A percentile compares a stretch with the other conserved stretches of the same genome.
Evolutionary conservation across 2,797 vertebrate species (phyloP).

Genomic region (Chloroceryle inda): DNA sequence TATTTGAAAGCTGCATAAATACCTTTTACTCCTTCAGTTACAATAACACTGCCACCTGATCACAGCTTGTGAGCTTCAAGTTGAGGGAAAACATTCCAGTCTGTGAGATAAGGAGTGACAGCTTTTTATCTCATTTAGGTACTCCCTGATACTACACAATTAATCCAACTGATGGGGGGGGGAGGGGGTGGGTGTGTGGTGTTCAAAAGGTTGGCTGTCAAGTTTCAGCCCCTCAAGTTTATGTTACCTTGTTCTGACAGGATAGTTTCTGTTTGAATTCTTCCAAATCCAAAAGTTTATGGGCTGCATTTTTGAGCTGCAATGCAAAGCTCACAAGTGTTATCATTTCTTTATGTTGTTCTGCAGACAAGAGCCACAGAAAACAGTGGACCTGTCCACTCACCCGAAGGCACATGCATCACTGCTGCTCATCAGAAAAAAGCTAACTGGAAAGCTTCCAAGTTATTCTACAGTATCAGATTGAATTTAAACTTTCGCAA

Average conservation of each 20-base stretch:
- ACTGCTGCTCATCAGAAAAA: not conserved
- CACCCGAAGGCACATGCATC: not conserved
- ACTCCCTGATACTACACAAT: not conserved
- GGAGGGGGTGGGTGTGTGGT: rapidly evolving
- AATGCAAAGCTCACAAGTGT: not conserved
- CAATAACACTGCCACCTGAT: not conserved
- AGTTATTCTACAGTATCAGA: not conserved
- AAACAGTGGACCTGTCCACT: not conserved
- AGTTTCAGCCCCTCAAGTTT: not conserved
- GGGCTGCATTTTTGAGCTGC: not conserved
- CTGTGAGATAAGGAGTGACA: not conserved
- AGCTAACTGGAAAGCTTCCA: not conserved
- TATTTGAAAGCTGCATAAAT: not conserved
- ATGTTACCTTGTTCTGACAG: not conserved
- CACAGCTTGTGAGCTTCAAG: not conserved
- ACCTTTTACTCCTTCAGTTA: not conserved
- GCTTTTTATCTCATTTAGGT: not conserved
- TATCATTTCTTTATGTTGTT: not conserved
- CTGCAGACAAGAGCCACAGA: not conserved
- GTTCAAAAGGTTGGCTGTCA: not conserved
- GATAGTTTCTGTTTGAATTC: not conserved
- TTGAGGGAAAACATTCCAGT: constrained; percentile 28
- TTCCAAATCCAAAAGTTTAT: not conserved
- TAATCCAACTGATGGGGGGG: not conserved
- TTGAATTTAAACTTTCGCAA: not conserved